Base-by-base conservation (phyloP, 2,888 invertebrate genomes). In the Luperina testacea region DNA sequence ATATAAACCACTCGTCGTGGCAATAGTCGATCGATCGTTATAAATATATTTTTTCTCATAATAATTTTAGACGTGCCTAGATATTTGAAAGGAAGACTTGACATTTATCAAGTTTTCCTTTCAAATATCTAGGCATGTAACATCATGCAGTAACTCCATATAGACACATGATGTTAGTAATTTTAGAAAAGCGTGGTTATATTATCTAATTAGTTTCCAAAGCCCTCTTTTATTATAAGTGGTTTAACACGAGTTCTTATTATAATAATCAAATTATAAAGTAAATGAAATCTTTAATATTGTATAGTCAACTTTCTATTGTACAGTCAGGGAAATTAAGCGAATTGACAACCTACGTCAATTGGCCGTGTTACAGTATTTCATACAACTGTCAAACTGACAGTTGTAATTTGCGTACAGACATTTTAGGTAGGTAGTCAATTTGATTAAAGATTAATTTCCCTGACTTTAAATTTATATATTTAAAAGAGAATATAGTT, bases 51-150 rank as follows among this genome's bases (percentile, higher is more conserved):
- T 71, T 20, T 32, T n/a, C 17, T 24, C 20, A 11, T 20, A 45
- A 69, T 80, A 53, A 17, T 80, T 63, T 51, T 64, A 53, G 42
- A 45, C 48, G n/a, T 38, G 15, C 51, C 75, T 27, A 8, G 4
- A 48, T 48, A 48, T 48, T 48, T 48, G 48, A 48, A 5, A 15
- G 15, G 13, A 15, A 48, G 48, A 5, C 8, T 4, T 27, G 57
- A 32, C 24, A 57, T 38, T 32, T 32, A 32, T 32, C 32, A 32
- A 32, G 32, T 32, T 32, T 32, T 32, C 32, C 32, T 32, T 32
- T 32, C 32, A 32, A 32, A 32, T 32, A 32, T 32, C 32, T 32
- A 32, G 32, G 32, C 32, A 32, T 1, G 32, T 32, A 32, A 32
- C 1, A 32, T 32, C 32, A 32, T 32, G 32, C 32, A 1, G 32